Evolutionary conservation across 2,888 invertebrate genomes (phyloP), one percentile per base, ranked within the genome.

Genomic region (Macaria liturata): DNA sequence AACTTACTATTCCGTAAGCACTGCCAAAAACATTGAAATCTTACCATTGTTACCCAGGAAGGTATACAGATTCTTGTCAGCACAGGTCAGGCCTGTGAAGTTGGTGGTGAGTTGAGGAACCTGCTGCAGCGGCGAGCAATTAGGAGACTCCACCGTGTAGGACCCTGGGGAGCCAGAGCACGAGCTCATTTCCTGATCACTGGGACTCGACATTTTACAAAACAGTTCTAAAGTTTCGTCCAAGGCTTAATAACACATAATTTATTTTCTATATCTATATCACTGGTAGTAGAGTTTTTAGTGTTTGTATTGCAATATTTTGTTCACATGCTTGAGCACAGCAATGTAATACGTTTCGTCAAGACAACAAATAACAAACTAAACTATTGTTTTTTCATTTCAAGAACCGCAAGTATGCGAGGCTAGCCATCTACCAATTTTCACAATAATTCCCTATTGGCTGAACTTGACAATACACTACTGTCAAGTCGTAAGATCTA

Each of bases 111-210:
- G 68, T 34, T 88, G 83, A 9, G 88, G 87, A 32, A 88, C 87
- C 67, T 85, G 84, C 59, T 88, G 90, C 3, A 83, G 81, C 0
- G 90, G 89, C 0, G 90, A 90, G 62, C 82, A 83, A 42, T 78
- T 75, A 0, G 88, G 85, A 40, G 86, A 83, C 9, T 81, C 82
- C 64, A 64, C 64, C 44, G 67, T 65, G 52, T 75, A 78, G 0
- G 83, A 80, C 49, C 71, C 67, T 1, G 87, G 86, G 39, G 87
- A 86, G 62, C 74, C 82, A 0, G 84, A 84, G 42, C 80, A 74
- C 54, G 86, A 86, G 61, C 86, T 86, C 62, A 78, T 75, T 62
- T 88, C 88, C 48, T 80, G 79, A 46, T 88, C 87, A 74, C 86
- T 85, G 46, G 79, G 67, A 42, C 67, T 70, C 32, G 68, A 66